Evolutionary conservation across 2,113 vertebrate genomes (phyloP).

Genomic region (Poeciliopsis turrubarensis): DNA sequence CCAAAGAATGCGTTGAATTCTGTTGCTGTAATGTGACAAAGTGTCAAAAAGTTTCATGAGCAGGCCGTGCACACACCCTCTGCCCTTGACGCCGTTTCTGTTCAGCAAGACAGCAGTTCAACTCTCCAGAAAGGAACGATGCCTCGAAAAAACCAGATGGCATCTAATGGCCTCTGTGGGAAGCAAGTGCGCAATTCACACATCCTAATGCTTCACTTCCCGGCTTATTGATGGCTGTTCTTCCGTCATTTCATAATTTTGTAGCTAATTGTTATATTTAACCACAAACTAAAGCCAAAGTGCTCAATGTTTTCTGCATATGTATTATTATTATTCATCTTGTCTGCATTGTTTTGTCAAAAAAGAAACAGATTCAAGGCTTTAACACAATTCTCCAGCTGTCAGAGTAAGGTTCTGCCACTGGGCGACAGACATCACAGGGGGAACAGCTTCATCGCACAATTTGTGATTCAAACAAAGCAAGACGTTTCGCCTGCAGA

Average conservation of each 20-base stretch:
- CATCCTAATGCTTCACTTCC: not conserved
- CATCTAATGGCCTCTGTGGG: not conserved
- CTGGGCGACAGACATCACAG: not conserved
- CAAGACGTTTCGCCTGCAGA: slow-evolving; percentile 26
- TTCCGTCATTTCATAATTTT: not conserved
- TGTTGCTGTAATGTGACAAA: not conserved
- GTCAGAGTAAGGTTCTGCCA: not conserved
- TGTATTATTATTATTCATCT: not conserved
- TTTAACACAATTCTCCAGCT: not conserved
- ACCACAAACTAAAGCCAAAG: not conserved
- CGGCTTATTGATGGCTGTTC: not conserved
- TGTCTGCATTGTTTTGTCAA: not conserved
- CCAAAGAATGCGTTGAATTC: too few relatives aligned
- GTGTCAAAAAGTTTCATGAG: not conserved
- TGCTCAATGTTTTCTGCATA: not conserved
- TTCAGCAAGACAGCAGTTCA: not conserved
- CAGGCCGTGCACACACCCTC: too few relatives aligned
- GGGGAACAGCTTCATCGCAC: not conserved
- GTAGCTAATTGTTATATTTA: not conserved
- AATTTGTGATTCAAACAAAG: slow-evolving; percentile 29
- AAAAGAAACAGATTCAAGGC: not conserved
- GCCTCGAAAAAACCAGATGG: not conserved
- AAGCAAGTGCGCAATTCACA: not conserved
- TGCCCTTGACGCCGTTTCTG: not conserved
- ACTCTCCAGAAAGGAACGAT: not conserved